A percentile compares a stretch with the other conserved stretches of the same genome.
Conservation (phyloP, 2,113 vertebrate genomes). For the Halichoeres trimaculatus region DNA sequence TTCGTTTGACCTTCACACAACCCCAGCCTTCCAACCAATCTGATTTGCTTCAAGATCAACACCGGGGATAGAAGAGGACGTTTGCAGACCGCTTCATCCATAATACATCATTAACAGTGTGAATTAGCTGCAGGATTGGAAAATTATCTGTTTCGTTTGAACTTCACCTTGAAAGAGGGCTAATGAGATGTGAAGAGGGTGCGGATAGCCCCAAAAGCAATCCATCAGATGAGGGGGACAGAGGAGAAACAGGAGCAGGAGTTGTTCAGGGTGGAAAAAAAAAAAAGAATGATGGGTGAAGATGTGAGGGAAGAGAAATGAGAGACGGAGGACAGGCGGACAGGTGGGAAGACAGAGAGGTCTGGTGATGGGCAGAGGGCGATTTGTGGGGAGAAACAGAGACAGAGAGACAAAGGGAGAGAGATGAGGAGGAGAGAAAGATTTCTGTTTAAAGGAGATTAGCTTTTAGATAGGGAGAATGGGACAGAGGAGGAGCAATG, state of each 20-base stretch:
- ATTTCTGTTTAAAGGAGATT: constrained; percentile 66
- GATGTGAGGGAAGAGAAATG: constrained; percentile 63
- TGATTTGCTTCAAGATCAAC: constrained; percentile 36
- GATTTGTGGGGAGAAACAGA: constrained; percentile 42
- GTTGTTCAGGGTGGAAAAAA: constrained; percentile 50
- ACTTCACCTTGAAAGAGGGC: constrained; percentile 60
- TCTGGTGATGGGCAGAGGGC: constrained; percentile 56
- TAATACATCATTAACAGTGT: constrained; percentile 47
- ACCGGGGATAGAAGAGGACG: constrained; percentile 5
- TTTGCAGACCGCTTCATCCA: constrained; percentile 32
- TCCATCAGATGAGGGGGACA: constrained; percentile 42
- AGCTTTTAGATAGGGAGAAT: constrained; percentile 57
- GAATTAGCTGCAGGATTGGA: constrained; percentile 42
- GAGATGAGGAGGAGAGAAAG: constrained; percentile 33
- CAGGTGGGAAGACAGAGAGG: constrained; percentile 68
- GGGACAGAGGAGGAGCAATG: constrained; percentile 39
- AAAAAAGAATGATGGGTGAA: constrained; percentile 65
- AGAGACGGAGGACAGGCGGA: constrained; percentile 41
- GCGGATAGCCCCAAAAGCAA: constrained; percentile 16
- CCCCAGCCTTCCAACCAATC: constrained; percentile 26
- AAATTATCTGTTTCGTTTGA: constrained; percentile 45
- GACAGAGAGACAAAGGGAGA: constrained; percentile 52
- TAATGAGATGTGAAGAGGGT: constrained; percentile 25
- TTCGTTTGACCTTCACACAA: constrained; percentile 59
- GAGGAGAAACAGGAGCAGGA: constrained; percentile 21